Conservation (phyloP, 2,113 vertebrate genomes). For the Microtus richardsoni region DNA sequence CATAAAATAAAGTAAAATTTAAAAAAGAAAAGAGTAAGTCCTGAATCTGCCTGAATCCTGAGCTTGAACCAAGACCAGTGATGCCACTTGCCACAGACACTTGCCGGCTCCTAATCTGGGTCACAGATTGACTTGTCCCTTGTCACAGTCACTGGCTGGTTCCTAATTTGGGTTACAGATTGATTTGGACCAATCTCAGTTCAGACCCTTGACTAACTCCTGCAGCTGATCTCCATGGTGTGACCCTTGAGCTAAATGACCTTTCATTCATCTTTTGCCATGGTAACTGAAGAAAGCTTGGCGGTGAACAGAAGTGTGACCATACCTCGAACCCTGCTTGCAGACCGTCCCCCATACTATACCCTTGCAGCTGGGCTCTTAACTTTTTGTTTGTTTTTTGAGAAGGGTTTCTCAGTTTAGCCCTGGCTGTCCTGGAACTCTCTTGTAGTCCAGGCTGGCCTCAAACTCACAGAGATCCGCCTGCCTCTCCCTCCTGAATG, state of each 20-base stretch:
- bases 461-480: background rate
- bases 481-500: background rate
- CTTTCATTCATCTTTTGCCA: background rate
- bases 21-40: background rate
- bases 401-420: background rate
- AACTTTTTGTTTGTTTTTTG: background rate
- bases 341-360: background rate
- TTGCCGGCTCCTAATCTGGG: background rate
- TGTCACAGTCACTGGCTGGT: background rate
- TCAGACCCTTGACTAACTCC: background rate
- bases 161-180: background rate
- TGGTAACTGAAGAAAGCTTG: background rate
- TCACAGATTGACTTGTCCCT: background rate
- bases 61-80: background rate
- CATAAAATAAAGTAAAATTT: background rate
- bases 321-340: background rate
- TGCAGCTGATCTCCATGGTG: background rate
- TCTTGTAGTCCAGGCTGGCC: background rate
- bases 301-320: no score
- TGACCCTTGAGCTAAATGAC: background rate
- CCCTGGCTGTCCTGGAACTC: background rate
- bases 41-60: background rate
- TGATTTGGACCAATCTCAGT: background rate
- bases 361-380: background rate
- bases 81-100: background rate